Percentiles rank a stretch among this genome's conserved stretches.
These are phyloP conservation scores for Oryzias javanicus DNA, from an alignment of 2,113 vertebrate species.

Conservation along the genomic window DNA sequence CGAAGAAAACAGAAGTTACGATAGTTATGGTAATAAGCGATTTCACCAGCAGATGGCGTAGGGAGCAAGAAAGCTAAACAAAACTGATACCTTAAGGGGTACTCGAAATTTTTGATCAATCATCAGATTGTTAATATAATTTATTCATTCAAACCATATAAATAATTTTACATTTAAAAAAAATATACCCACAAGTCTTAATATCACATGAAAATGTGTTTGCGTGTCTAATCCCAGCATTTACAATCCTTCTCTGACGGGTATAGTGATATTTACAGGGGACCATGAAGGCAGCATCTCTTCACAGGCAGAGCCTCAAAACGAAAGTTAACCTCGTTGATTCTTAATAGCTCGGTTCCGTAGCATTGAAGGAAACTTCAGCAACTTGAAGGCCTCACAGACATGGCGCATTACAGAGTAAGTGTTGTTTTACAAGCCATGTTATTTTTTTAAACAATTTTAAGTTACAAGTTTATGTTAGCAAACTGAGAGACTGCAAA, in stretches of 20 bases:
- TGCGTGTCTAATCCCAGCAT: background rate
- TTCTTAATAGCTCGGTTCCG: background rate
- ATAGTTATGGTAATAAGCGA: background rate
- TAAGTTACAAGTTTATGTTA: too few relatives aligned
- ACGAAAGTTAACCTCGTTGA: constrained; percentile 46
- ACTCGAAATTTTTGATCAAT: background rate
- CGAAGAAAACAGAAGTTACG: background rate
- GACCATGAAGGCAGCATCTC: constrained; percentile 28
- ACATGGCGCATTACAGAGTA: constrained; percentile 71
- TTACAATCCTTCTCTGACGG: accelerated
- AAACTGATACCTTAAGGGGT: background rate
- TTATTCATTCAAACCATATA: too few relatives aligned
- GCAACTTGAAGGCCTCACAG: background rate
- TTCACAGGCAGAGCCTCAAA: constrained; percentile 3
- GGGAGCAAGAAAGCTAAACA: background rate
- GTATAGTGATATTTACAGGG: constrained; percentile 8
- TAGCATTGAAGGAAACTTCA: background rate
- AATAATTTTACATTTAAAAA: too few relatives aligned
- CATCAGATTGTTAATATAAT: too few relatives aligned
- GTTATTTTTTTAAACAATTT: too few relatives aligned
- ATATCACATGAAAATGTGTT: too few relatives aligned
- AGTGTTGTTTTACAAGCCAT: constrained; percentile 20
- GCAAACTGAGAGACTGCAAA: too few relatives aligned
- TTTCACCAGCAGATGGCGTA: constrained; percentile 31
- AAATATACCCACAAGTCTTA: too few relatives aligned